Conservation (phyloP, 2,797 vertebrate genomes). For the Pipistrellus pygmaeus region DNA sequence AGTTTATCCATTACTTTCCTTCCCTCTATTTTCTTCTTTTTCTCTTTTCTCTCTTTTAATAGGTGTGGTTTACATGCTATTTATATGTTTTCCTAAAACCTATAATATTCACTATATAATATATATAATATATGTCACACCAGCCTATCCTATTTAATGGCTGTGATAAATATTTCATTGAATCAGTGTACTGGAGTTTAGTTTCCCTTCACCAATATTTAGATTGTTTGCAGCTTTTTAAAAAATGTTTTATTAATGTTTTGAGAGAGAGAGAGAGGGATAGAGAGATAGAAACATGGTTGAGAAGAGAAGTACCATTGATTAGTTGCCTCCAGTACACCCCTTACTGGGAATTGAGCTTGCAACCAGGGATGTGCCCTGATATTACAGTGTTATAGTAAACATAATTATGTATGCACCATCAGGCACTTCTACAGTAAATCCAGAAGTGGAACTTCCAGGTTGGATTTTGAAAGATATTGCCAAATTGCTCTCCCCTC, state of each 20-base stretch:
- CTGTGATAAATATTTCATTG: background rate
- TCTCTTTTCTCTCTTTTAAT: too few relatives aligned
- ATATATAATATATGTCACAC: background rate
- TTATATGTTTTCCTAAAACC: too few relatives aligned
- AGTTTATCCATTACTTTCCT: too few relatives aligned
- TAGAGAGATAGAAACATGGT: too few relatives aligned
- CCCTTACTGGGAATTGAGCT: too few relatives aligned
- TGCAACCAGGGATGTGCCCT: too few relatives aligned
- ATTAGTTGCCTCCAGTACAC: too few relatives aligned
- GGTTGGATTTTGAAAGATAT: constrained; percentile 21
- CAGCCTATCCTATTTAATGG: background rate
- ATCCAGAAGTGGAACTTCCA: background rate
- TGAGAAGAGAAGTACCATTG: too few relatives aligned
- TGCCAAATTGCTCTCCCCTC: background rate
- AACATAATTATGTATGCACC: background rate
- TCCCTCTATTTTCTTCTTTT: too few relatives aligned
- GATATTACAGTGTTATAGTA: background rate
- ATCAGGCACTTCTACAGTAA: constrained; percentile 27
- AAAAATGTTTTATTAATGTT: too few relatives aligned
- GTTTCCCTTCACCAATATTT: background rate
- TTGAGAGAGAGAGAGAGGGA: too few relatives aligned
- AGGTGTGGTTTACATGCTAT: too few relatives aligned
- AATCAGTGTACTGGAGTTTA: background rate
- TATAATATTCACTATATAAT: background rate
- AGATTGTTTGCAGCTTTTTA: background rate